Evolutionary conservation across 2,113 vertebrate genomes (phyloP).

Genomic region (Sphyrna mokarran): DNA sequence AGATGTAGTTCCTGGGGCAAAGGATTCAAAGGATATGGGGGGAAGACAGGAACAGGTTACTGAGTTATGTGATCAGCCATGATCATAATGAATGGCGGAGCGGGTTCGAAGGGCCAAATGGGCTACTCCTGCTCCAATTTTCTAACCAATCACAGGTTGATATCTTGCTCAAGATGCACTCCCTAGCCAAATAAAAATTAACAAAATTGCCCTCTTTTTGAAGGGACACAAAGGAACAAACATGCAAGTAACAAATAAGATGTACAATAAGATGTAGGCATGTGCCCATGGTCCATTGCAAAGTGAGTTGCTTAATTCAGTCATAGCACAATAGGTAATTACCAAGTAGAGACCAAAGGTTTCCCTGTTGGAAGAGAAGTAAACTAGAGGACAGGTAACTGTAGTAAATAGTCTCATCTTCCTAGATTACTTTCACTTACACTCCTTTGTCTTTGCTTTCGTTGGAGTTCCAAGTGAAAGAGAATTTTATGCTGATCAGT

Average conservation of each 20-base stretch:
- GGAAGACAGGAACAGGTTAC: too few species aligned
- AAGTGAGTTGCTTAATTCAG: not conserved
- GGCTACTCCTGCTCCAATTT: too few species aligned
- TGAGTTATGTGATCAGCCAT: too few species aligned
- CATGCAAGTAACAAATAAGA: too few species aligned
- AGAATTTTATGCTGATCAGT: not conserved
- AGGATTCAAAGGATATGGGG: too few species aligned
- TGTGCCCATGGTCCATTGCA: not conserved
- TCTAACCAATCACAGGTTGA: not conserved
- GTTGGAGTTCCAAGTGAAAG: not conserved
- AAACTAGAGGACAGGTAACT: not conserved
- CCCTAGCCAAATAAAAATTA: too few species aligned
- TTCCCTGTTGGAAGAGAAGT: not conserved
- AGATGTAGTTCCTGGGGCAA: too few species aligned
- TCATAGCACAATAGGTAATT: not conserved
- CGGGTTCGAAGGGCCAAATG: too few species aligned
- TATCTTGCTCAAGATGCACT: not conserved
- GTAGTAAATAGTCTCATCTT: not conserved
- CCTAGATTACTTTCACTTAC: not conserved
- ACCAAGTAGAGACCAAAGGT: not conserved
- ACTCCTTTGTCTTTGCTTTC: not conserved
- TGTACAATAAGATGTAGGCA: too few species aligned
- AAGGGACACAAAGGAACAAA: too few species aligned
- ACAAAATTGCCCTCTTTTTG: too few species aligned
- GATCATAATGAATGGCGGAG: too few species aligned